Conservation (phyloP, 2,888 invertebrate genomes). For the Drosophila nigritarsus region DNA sequence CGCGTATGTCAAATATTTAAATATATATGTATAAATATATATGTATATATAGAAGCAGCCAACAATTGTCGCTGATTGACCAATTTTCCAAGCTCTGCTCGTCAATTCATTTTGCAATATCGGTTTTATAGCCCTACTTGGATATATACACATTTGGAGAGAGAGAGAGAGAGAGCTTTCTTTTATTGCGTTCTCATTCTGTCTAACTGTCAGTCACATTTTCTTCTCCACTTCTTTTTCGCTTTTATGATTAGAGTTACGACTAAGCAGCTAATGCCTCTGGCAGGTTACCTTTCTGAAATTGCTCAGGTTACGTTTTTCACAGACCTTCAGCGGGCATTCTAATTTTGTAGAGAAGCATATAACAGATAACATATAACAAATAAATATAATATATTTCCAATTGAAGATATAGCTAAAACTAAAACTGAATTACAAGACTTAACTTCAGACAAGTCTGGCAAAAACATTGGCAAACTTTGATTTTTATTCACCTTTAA, state of each 20-base stretch:
- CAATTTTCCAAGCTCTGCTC: conserved; percentile 61
- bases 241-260: conserved; percentile 10
- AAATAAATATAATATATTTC: background rate
- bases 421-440: too few species aligned
- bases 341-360: background rate
- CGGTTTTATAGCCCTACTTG: conserved; percentile 21
- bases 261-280: conserved; percentile 27
- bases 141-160: background rate
- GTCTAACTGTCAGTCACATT: conserved; percentile 16
- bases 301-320: background rate
- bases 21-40: conserved; percentile 18
- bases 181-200: conserved; percentile 21
- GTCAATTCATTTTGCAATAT: conserved; percentile 57
- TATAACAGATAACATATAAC: too few species aligned
- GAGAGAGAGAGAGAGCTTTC: background rate
- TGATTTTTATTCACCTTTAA: too few species aligned
- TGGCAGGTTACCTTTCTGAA: background rate
- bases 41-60: conserved; percentile 43
- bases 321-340: background rate
- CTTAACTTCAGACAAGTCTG: too few species aligned
- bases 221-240: conserved; percentile 28
- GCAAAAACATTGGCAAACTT: too few species aligned
- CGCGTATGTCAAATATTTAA: conserved; percentile 52
- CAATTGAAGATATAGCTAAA: too few species aligned
- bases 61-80: conserved; percentile 76